Evolutionary conservation across 2,797 vertebrate species (phyloP).

Genomic region (Anniella stebbinsi): DNA sequence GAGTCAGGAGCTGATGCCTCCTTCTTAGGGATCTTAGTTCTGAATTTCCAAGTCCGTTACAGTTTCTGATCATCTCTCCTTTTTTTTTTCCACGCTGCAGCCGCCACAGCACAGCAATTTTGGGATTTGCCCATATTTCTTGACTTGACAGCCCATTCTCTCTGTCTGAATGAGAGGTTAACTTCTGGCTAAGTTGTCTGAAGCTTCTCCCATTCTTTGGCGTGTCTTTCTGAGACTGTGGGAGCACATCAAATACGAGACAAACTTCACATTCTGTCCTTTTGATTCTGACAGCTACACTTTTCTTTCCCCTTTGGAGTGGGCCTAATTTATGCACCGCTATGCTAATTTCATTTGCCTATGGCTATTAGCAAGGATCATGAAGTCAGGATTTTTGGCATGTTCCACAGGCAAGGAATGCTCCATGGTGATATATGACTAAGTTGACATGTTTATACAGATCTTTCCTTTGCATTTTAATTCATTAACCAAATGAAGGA

Average conservation of each 20-base stretch:
- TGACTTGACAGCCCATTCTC: neutral
- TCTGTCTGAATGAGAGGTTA: neutral
- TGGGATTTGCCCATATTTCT: neutral
- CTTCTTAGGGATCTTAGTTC: neutral
- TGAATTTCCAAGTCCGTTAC: neutral
- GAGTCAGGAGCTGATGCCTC: neutral
- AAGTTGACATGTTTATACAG: conserved; percentile 47
- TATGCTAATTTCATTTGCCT: conserved; percentile 76
- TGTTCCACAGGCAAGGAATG: conserved; percentile 39
- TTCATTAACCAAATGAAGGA: conserved; percentile 75
- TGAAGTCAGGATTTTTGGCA: conserved; percentile 59
- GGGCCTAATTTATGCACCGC: conserved; percentile 65
- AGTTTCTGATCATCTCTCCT: neutral
- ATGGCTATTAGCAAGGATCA: conserved; percentile 67
- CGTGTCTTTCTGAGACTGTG: neutral
- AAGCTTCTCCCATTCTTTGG: neutral
- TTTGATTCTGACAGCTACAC: neutral
- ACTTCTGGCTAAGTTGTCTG: neutral
- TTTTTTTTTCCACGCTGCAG: neutral
- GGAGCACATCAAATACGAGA: neutral
- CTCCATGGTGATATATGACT: conserved; percentile 67
- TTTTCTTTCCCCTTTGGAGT: neutral
- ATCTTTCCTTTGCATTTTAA: conserved; percentile 67
- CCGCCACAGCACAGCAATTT: neutral
- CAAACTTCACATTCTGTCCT: neutral